Evolutionary conservation across 2,797 vertebrate genomes (phyloP).

Genomic region (Falco naumanni): DNA sequence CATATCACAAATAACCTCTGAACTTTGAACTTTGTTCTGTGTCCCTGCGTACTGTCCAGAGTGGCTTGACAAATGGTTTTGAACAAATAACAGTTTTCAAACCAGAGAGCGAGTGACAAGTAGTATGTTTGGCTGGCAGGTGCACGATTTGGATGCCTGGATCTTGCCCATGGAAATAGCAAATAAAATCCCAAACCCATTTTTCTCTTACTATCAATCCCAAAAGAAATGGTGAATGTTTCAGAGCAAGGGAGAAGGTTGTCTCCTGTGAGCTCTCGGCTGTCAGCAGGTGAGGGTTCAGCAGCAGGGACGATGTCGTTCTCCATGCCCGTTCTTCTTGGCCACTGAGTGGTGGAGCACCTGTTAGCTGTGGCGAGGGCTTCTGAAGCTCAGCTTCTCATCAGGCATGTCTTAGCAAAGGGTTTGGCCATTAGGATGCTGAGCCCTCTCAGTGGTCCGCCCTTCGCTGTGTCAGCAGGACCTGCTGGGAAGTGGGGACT

Average conservation of each 20-base stretch:
- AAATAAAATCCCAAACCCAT: background rate
- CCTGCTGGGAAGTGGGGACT: background rate
- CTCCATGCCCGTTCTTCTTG: background rate
- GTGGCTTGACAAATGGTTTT: background rate
- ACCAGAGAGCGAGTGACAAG: background rate
- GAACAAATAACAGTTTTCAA: background rate
- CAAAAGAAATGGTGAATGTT: background rate
- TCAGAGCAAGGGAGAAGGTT: background rate
- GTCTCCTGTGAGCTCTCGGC: background rate
- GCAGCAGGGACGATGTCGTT: background rate
- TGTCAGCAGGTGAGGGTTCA: background rate
- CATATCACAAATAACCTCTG: conserved; percentile 29
- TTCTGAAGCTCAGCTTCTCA: background rate
- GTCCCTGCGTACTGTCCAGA: background rate
- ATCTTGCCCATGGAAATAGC: background rate
- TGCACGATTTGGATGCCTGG: fast-evolving
- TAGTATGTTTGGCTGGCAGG: background rate
- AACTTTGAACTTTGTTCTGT: conserved; percentile 46
- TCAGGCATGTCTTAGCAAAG: background rate
- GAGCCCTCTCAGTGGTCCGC: background rate
- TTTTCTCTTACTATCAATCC: background rate
- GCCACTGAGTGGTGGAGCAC: background rate
- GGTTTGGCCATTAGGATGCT: background rate
- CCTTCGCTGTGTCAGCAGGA: background rate
- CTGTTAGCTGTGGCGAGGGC: background rate